These are phyloP conservation scores for Diorhabda sublineata DNA, from an alignment of 1,140 invertebrate species.

Conservation along the genomic window DNA sequence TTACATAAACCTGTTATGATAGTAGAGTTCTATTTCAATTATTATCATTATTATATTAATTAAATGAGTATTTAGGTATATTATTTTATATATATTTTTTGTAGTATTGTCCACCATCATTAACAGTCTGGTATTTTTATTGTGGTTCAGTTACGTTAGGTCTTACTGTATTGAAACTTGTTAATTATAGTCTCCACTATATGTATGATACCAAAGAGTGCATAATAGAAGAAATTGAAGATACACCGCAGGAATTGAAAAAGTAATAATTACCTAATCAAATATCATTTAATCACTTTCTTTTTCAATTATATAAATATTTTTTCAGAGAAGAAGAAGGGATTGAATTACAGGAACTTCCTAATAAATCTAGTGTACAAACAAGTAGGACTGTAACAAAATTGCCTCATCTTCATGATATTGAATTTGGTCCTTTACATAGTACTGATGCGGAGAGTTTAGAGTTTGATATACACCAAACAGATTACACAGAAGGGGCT, in stretches of 20 bases:
- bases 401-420: slow-evolving; percentile 20
- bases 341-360: slow-evolving; percentile 80
- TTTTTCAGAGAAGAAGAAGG: slow-evolving; percentile 65
- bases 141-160: slow-evolving; percentile 74
- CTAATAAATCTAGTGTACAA: slow-evolving; percentile 43
- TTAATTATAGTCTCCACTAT: slow-evolving; percentile 88
- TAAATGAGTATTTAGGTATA: no score
- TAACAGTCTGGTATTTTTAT: slow-evolving; percentile 84
- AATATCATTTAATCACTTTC: background rate
- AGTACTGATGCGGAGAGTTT: slow-evolving; percentile 53
- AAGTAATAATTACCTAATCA: slow-evolving; percentile 19
- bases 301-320: background rate
- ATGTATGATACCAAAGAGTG: slow-evolving; percentile 95
- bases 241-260: slow-evolving; percentile 38
- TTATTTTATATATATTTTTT: slow-evolving; percentile 44
- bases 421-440: slow-evolving; percentile 32
- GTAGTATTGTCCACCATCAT: slow-evolving; percentile 82
- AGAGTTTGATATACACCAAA: slow-evolving; percentile 60
- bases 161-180: slow-evolving; percentile 79
- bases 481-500: slow-evolving; percentile 36
- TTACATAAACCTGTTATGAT: no score
- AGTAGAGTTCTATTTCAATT: no score
- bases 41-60: no score
- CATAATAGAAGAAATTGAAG: slow-evolving; percentile 59
- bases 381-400: slow-evolving; percentile 5